phyloP scores from a whole-genome alignment of 92 coral and sea anemone genomes.

The Parazoanthus swiftii region DNA sequence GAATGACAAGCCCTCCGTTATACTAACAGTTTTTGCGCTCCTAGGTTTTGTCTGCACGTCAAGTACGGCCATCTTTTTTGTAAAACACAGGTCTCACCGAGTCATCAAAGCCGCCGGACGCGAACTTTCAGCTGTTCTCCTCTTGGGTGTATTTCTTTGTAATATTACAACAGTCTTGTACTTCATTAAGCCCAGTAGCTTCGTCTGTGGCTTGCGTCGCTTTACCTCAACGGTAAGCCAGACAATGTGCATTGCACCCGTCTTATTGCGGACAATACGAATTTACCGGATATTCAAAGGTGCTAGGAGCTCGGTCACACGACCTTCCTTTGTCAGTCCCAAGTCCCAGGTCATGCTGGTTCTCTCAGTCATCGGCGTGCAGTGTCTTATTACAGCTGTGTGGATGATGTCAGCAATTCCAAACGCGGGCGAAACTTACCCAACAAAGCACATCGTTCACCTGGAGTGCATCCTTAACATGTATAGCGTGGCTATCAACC shows the following conservation, averaged over 20 bases:
- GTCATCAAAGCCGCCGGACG: slow-evolving; percentile 59
- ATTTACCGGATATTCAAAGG: slow-evolving; percentile 50
- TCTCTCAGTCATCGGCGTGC: slow-evolving; percentile 39
- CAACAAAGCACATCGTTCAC: slow-evolving; percentile 47
- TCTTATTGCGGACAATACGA: slow-evolving; percentile 51
- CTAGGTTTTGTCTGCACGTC: slow-evolving; percentile 45
- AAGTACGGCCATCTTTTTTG: slow-evolving; percentile 39
- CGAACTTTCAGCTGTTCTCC: slow-evolving; percentile 50
- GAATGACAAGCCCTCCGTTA: slow-evolving; percentile 28
- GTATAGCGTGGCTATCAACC: slow-evolving; percentile 61
- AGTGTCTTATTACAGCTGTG: slow-evolving; percentile 45
- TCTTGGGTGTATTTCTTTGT: slow-evolving; percentile 42
- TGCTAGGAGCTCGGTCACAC: slow-evolving; percentile 48
- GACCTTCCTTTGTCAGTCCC: slow-evolving; percentile 51
- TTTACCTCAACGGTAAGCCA: slow-evolving; percentile 30
- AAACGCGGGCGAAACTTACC: slow-evolving; percentile 51
- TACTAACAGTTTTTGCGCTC: slow-evolving; percentile 36
- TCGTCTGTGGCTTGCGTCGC: slow-evolving; percentile 39
- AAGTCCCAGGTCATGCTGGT: slow-evolving; percentile 51
- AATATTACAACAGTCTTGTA: slow-evolving; percentile 30
- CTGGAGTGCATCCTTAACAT: slow-evolving; percentile 63
- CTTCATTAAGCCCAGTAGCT: slow-evolving; percentile 34
- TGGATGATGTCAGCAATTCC: slow-evolving; percentile 73
- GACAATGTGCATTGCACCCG: slow-evolving; percentile 58
- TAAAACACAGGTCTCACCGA: slow-evolving; percentile 42